A percentile compares a stretch with the other conserved stretches of the same genome.
These are phyloP conservation scores for Sebastes matsubarae DNA, from an alignment of 2,797 vertebrate species.

Conservation along the genomic window DNA sequence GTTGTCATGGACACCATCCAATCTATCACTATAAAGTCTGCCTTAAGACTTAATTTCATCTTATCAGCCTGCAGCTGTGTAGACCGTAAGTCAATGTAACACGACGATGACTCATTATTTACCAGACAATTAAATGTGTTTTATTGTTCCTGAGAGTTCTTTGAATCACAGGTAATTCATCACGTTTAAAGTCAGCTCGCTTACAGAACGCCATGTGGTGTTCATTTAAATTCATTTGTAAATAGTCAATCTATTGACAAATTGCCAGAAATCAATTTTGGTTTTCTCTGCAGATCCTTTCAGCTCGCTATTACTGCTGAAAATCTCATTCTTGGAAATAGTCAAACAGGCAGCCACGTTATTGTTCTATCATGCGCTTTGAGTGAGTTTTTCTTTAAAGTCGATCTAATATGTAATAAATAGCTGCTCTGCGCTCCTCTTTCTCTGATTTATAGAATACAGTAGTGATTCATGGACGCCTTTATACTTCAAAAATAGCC, in stretches of 20 bases:
- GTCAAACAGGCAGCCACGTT: background rate
- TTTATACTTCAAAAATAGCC: background rate
- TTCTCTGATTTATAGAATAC: background rate
- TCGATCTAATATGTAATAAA: constrained; percentile 25
- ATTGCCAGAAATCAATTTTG: constrained; percentile 1
- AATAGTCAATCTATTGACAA: constrained; percentile 33
- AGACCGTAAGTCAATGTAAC: background rate
- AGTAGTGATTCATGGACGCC: constrained; percentile 7
- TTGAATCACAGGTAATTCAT: constrained; percentile 1
- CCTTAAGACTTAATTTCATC: background rate
- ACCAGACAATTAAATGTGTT: constrained; percentile 3
- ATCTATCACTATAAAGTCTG: background rate
- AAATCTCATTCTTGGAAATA: constrained; percentile 11
- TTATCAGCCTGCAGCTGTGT: background rate
- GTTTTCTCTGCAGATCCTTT: background rate
- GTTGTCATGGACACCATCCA: constrained; percentile 19
- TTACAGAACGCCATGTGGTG: background rate
- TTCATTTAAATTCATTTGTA: constrained; percentile 29
- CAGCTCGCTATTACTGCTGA: background rate
- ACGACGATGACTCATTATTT: background rate
- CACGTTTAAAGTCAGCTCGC: background rate
- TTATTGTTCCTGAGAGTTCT: constrained; percentile 8
- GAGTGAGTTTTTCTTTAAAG: background rate
- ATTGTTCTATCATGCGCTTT: background rate
- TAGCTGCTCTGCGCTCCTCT: background rate